Evolutionary conservation across 2,113 vertebrate species (phyloP).

Genomic region (Physeter macrocephalus): DNA sequence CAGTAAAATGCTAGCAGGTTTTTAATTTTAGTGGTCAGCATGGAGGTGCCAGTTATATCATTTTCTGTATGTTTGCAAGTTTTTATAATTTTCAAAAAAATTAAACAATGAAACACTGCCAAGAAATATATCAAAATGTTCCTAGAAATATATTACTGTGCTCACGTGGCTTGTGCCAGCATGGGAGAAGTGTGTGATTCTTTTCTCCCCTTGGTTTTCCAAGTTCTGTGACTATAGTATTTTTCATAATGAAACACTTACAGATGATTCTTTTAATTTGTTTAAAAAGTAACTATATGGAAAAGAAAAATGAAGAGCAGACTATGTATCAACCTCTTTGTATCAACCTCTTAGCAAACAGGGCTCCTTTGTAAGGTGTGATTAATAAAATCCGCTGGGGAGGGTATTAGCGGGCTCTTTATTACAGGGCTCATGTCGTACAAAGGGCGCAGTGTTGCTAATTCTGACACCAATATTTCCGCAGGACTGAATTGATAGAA

Average conservation of each 20-base stretch:
- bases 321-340: not conserved
- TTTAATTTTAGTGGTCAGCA: not conserved
- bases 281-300: not conserved
- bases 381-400: not conserved
- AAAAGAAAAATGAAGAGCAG: not conserved
- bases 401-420: not conserved
- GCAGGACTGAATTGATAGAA: not conserved
- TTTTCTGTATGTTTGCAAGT: not conserved
- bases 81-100: not conserved
- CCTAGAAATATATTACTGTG: not conserved
- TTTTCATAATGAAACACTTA: not conserved
- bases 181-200: not conserved
- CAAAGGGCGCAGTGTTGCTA: slow-evolving; percentile 32
- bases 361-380: not conserved
- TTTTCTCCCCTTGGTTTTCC: not conserved
- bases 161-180: not conserved
- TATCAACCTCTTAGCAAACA: not conserved
- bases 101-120: not conserved
- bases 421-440: not conserved
- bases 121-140: not conserved
- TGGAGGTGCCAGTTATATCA: not conserved
- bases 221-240: not conserved
- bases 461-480: slow-evolving; percentile 41
- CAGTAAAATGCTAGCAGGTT: not conserved
- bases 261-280: not conserved